A percentile compares a stretch with the other conserved stretches of the same genome.
Evolutionary conservation across 2,113 vertebrate species (phyloP).

Genomic region (Thinocorus orbignyianus): DNA sequence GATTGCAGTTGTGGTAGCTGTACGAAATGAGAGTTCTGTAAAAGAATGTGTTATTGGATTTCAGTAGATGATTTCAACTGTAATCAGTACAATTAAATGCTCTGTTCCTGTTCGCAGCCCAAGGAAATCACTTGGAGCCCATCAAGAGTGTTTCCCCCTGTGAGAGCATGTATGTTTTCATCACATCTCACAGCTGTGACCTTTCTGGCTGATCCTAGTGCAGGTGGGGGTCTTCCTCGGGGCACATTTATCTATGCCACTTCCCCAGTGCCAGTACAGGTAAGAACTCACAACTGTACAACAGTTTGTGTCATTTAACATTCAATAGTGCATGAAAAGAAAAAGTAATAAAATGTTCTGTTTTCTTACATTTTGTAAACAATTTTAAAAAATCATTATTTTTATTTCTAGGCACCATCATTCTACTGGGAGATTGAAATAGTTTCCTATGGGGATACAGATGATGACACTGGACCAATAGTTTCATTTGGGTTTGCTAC

Average conservation of each 20-base stretch:
- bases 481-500: constrained; percentile 98
- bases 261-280: constrained; percentile 92
- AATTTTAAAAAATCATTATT: neutral
- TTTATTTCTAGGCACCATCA: constrained; percentile 86
- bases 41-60: neutral
- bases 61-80: neutral
- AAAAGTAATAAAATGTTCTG: neutral
- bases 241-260: constrained; percentile 98
- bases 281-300: constrained; percentile 21
- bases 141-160: constrained; percentile 91
- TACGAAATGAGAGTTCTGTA: neutral
- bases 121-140: constrained; percentile 97
- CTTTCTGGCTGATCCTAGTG: constrained; percentile 95
- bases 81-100: neutral
- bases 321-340: neutral
- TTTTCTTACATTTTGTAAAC: neutral
- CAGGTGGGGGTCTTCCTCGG: constrained; percentile 92
- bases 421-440: constrained; percentile 99
- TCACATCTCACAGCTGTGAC: constrained; percentile 93
- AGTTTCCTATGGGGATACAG: constrained; percentile 96
- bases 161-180: constrained; percentile 98
- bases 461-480: constrained; percentile 96
- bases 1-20: neutral
- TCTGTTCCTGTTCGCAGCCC: constrained; percentile 75
- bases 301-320: neutral